Conservation (phyloP, 37 sponge, comb jelly and placozoan genomes). For the Cliona cf. orientalis region DNA sequence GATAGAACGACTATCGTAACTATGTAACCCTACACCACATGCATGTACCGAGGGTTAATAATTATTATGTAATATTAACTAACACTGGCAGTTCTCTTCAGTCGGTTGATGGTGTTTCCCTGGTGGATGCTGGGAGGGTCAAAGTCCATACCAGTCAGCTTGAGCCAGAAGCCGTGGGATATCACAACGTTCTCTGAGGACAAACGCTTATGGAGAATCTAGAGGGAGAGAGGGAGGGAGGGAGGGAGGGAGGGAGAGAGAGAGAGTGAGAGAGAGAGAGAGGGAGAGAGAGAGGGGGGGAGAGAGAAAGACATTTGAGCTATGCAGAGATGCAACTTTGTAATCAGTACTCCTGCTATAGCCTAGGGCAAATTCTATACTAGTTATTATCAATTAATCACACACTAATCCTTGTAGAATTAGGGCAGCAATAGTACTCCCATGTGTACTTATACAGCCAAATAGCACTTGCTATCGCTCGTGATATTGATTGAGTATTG, state of each 20-base stretch:
- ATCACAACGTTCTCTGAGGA: constrained; percentile 28
- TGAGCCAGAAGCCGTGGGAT: constrained; percentile 17
- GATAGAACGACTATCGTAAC: too few species aligned
- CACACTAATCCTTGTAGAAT: too few species aligned
- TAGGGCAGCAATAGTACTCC: too few species aligned
- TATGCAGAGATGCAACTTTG: neutral
- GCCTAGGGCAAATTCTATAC: too few species aligned
- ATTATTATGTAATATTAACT: neutral
- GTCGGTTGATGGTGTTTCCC: neutral
- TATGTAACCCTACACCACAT: neutral
- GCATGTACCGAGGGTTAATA: neutral
- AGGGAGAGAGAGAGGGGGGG: neutral
- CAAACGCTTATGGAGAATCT: too few species aligned
- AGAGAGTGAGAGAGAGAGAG: neutral
- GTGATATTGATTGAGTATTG: too few species aligned
- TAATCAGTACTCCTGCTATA: too few species aligned
- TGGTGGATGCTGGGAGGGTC: neutral
- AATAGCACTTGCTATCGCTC: too few species aligned
- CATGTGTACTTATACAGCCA: too few species aligned
- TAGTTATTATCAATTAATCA: too few species aligned
- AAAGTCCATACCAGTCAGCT: constrained; percentile 23
- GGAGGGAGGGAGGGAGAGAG: too few species aligned
- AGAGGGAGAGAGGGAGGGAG: constrained; percentile 3
- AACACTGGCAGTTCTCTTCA: constrained; percentile 25
- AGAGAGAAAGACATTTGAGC: neutral